Conservation (phyloP, 2,113 vertebrate species). For the Paracanthobrama guichenoti region DNA sequence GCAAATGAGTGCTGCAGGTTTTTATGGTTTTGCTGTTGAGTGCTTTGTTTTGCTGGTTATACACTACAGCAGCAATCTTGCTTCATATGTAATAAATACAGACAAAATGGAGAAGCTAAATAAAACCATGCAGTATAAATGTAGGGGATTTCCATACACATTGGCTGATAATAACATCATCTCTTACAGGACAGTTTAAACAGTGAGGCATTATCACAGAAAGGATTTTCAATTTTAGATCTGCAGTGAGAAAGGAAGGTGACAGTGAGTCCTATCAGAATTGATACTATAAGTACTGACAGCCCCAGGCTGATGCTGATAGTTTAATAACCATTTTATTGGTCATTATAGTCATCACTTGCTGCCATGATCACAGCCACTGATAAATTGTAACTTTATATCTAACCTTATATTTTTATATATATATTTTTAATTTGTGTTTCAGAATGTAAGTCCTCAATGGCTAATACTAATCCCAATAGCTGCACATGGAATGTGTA, state of each 20-base stretch:
- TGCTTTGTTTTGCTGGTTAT: conserved; percentile 62
- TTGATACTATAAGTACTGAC: conserved; percentile 54
- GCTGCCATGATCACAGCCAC: conserved; percentile 17
- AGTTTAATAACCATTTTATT: conserved; percentile 62
- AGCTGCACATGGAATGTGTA: too few relatives aligned
- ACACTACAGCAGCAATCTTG: conserved; percentile 63
- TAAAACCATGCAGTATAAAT: conserved; percentile 59
- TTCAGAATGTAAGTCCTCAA: too few relatives aligned
- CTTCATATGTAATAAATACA: conserved; percentile 65
- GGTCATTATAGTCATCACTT: conserved; percentile 63
- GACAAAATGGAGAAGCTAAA: conserved; percentile 61
- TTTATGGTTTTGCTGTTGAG: conserved; percentile 59
- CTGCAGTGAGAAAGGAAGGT: conserved; percentile 66
- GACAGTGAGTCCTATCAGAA: conserved; percentile 65
- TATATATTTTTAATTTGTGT: too few relatives aligned
- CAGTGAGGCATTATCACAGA: conserved; percentile 69
- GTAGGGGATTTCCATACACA: conserved; percentile 64
- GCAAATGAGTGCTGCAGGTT: conserved; percentile 65
- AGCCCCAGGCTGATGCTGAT: conserved; percentile 61
- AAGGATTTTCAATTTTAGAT: conserved; percentile 52
- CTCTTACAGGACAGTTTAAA: conserved; percentile 71
- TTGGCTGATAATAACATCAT: conserved; percentile 63
- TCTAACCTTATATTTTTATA: too few relatives aligned
- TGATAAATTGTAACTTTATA: too few relatives aligned
- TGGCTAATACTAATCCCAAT: too few relatives aligned